A percentile compares a stretch with the other conserved stretches of the same genome.
These are phyloP conservation scores for Euleptes europaea DNA, from an alignment of 2,113 vertebrate species.

Conservation along the genomic window DNA sequence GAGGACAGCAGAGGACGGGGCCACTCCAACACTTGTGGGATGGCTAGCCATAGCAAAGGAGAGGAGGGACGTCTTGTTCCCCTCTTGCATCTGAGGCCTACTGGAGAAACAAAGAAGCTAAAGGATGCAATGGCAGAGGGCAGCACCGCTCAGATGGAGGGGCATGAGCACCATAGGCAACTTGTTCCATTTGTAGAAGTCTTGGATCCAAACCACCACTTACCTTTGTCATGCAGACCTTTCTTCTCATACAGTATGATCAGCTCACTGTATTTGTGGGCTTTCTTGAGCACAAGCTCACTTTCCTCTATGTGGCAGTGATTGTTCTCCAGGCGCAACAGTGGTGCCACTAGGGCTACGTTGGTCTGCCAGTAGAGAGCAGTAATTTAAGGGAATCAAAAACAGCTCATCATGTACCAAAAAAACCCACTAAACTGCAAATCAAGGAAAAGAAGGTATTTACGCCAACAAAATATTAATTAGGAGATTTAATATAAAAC, in stretches of 20 bases:
- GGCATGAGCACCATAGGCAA: too few species aligned
- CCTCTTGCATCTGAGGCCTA: too few species aligned
- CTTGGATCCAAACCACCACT: neutral
- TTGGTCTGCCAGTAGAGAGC: conserved; percentile 83
- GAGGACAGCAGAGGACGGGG: too few species aligned
- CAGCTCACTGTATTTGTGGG: conserved; percentile 97
- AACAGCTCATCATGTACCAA: neutral
- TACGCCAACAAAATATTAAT: neutral
- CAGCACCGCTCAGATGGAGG: too few species aligned
- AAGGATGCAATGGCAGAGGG: too few species aligned
- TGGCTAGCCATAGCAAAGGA: too few species aligned
- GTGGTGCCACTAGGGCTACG: conserved; percentile 92
- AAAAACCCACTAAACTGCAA: neutral
- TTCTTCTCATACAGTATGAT: conserved; percentile 99
- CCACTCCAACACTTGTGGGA: too few species aligned
- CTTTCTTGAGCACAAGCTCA: conserved; percentile 95
- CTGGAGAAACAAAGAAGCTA: too few species aligned
- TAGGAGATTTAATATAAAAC: neutral
- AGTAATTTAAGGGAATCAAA: neutral
- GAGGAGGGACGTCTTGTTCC: too few species aligned
- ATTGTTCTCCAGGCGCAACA: conserved; percentile 96
- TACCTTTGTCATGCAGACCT: conserved; percentile 96
- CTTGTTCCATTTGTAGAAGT: too few species aligned
- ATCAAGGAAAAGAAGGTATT: neutral
- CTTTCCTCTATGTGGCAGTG: conserved; percentile 99